Evolutionary conservation across 2,888 invertebrate genomes (phyloP), one percentile per base, ranked within the genome.

Genomic region (Adelognathus sp.): DNA sequence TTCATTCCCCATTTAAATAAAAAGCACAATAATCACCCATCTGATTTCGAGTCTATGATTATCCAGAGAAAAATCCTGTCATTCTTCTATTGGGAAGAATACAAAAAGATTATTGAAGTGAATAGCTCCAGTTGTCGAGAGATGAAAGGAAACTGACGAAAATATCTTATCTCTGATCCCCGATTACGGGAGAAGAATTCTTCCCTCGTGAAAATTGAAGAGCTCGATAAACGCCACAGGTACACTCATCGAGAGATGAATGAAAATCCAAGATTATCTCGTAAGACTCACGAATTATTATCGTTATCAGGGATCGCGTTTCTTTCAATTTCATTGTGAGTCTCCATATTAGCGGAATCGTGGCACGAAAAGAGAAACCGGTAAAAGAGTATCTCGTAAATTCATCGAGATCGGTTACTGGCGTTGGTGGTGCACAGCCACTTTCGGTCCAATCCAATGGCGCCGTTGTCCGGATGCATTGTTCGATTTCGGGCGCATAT

Each of bases 401-500:
- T 78, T 78, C 77, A 78, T 78, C 73, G 72, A 16, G 63, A 61
- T 21, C 69, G 77, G n/a, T 78, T 73, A 44, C 50, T 73, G 50
- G 64, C 64, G 69, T 54, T 73, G 58, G 66, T 73, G 58, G 66
- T 60, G 73, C 63, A 69, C 63, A 78, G n/a, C 77, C 77, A 78
- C 73, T 78, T 78, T 78, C 77, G 69, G 77, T 78, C 69, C 72
- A 36, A 63, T 77, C 69, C 69, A 73, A n/a, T n/a, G n/a, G n/a
- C n/a, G 73, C 77, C 77, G 73, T 78, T 78, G 77, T 78, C 69
- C 77, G 46, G 73, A 69, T 58, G 73, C 77, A 73, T 73, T 78
- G 77, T 78, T 78, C 77, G 77, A 69, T 78, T 78, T 50, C 63
- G 73, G n/a, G n/a, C n/a, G n/a, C n/a, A n/a, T 73, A 73, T 78